These are phyloP conservation scores for Theretra japonica DNA, from an alignment of 2,888 invertebrate species.

Conservation along the genomic window DNA sequence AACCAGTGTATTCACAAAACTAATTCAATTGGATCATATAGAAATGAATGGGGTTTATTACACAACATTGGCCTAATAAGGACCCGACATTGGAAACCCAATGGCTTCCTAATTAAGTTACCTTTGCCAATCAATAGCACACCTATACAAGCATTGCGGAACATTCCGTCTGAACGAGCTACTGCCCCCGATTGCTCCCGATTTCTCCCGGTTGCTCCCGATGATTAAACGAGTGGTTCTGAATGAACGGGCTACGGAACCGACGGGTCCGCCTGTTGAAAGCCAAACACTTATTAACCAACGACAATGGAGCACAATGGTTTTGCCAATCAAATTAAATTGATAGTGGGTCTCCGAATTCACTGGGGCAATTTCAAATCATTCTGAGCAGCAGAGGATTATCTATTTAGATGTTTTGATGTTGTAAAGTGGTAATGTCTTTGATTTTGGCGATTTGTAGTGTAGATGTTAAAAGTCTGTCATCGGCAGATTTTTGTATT, in stretches of 20 bases:
- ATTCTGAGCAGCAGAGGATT: neutral
- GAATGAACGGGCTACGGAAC: neutral
- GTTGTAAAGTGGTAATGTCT: too few relatives aligned
- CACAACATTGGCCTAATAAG: neutral
- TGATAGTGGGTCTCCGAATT: neutral
- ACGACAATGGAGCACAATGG: neutral
- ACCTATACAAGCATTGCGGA: neutral
- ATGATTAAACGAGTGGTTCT: conserved; percentile 23
- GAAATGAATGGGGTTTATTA: neutral
- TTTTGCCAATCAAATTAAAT: conserved; percentile 14
- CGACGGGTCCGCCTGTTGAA: neutral
- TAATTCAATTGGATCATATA: too few relatives aligned
- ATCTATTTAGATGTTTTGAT: neutral
- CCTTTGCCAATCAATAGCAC: conserved; percentile 9
- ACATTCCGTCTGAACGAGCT: neutral
- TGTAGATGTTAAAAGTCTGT: too few relatives aligned
- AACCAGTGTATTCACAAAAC: too few relatives aligned
- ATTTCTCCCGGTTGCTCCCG: neutral
- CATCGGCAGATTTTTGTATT: too few relatives aligned
- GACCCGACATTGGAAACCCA: conserved; percentile 5
- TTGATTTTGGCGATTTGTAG: too few relatives aligned
- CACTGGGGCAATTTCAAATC: neutral
- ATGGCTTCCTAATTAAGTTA: conserved; percentile 19
- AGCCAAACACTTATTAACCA: conserved; percentile 15
- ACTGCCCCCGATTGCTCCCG: neutral